Evolutionary conservation across 1,140 invertebrate species (phyloP).

Genomic region (Drosophila tristis): DNA sequence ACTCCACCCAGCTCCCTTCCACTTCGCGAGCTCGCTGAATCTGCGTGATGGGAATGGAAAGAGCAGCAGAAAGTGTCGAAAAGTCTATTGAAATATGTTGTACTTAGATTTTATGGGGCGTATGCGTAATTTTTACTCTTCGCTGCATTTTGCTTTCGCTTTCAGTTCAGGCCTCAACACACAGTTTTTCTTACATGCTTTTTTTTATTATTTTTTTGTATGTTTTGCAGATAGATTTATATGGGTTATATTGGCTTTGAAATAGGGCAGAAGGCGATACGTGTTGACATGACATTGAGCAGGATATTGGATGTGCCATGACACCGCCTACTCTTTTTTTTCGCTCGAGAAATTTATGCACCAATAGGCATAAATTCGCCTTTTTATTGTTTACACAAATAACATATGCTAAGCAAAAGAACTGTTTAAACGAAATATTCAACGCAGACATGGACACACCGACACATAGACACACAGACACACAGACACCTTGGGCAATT

Average conservation of each 20-base stretch:
- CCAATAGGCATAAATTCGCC: conserved; percentile 72
- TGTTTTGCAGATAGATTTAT: conserved; percentile 63
- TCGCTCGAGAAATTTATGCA: conserved; percentile 61
- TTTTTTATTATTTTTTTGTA: conserved; percentile 34
- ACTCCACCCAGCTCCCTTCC: conserved; percentile 1
- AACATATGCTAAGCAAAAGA: conserved; percentile 62
- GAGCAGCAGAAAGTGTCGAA: conserved; percentile 67
- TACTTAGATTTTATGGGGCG: conserved; percentile 81
- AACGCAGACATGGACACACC: not conserved
- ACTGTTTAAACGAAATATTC: conserved; percentile 27
- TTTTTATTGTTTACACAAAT: conserved; percentile 66
- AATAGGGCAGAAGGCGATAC: conserved; percentile 8
- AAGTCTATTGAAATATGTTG: conserved; percentile 82
- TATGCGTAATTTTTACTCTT: conserved; percentile 83
- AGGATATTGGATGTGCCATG: conserved; percentile 37
- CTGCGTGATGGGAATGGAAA: conserved; percentile 15
- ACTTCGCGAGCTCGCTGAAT: not conserved
- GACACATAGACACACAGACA: not conserved
- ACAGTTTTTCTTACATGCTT: not conserved
- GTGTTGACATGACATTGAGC: conserved; percentile 41
- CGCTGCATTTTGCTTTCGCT: conserved; percentile 74
- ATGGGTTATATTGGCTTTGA: conserved; percentile 55
- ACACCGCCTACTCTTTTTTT: conserved; percentile 56
- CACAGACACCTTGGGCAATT: conserved; percentile 29
- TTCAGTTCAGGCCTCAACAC: conserved; percentile 14